phyloP scores from a whole-genome alignment of 2,113 vertebrate species.

The Loxodonta africana region DNA sequence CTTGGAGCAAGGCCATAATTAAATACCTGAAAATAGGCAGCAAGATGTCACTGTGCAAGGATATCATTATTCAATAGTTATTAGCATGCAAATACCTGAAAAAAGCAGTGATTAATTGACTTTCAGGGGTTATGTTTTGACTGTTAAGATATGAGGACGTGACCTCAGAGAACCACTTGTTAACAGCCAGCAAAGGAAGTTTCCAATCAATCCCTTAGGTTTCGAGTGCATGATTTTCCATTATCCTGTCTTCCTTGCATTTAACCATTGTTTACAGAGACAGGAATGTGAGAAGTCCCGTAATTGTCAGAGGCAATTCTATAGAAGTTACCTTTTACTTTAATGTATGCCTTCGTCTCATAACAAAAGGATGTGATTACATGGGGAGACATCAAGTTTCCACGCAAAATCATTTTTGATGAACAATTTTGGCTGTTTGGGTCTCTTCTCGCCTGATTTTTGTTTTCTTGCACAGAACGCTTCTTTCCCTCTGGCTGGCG shows the following conservation, averaged over 20 bases:
- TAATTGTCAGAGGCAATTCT: background rate
- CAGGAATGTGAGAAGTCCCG: background rate
- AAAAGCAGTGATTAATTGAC: constrained; percentile 15
- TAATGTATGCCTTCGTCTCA: background rate
- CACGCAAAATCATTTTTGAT: background rate
- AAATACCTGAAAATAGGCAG: constrained; percentile 37
- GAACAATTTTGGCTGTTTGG: background rate
- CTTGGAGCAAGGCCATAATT: background rate
- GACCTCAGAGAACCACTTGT: background rate
- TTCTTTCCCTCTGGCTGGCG: background rate
- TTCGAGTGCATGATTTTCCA: background rate
- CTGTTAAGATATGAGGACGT: background rate
- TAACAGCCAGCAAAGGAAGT: background rate
- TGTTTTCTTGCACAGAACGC: background rate
- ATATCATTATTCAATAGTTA: background rate
- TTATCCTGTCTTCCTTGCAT: background rate
- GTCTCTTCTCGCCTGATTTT: background rate
- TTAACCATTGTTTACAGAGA: background rate
- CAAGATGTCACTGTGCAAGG: background rate
- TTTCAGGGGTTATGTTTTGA: background rate
- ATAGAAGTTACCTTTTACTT: background rate
- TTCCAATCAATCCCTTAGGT: background rate
- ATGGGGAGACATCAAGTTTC: background rate
- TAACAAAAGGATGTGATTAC: background rate
- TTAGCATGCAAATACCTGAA: background rate